Evolutionary conservation across 2,888 invertebrate species (phyloP).

Genomic region (Drosophila quinaria): DNA sequence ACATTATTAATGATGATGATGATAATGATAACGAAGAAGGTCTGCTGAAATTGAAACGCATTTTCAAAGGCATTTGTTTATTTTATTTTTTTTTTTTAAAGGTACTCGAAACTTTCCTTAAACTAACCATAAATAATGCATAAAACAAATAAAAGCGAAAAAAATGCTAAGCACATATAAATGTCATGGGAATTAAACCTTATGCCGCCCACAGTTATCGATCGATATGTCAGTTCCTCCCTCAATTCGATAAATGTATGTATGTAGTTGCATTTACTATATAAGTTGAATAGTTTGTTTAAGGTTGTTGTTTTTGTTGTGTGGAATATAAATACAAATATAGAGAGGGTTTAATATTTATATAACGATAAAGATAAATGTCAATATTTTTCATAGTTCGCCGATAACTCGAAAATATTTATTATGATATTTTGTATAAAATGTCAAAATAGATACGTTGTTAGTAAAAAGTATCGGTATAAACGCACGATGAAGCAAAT

Average conservation of each 20-base stretch:
- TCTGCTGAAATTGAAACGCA: constrained; percentile 10
- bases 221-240: constrained; percentile 11
- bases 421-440: too few relatives aligned
- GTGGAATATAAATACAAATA: background rate
- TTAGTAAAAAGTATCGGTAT: too few relatives aligned
- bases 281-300: background rate
- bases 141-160: constrained; percentile 3
- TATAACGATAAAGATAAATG: background rate
- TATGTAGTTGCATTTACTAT: background rate
- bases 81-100: background rate
- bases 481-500: too few relatives aligned
- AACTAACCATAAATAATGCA: constrained; percentile 22
- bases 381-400: too few relatives aligned
- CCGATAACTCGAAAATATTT: too few relatives aligned
- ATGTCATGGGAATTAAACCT: constrained; percentile 19
- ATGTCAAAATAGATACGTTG: too few relatives aligned
- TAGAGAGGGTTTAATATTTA: constrained; percentile 1
- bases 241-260: background rate
- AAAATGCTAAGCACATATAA: constrained; percentile 13
- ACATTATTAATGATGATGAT: constrained; percentile 12
- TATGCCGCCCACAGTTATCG: constrained; percentile 18
- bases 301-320: background rate
- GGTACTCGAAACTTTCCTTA: constrained; percentile 13
- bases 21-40: constrained; percentile 8
- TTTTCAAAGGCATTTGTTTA: background rate